phyloP scores from a whole-genome alignment of 2,113 vertebrate genomes.

The Amblyopsis rosae region DNA sequence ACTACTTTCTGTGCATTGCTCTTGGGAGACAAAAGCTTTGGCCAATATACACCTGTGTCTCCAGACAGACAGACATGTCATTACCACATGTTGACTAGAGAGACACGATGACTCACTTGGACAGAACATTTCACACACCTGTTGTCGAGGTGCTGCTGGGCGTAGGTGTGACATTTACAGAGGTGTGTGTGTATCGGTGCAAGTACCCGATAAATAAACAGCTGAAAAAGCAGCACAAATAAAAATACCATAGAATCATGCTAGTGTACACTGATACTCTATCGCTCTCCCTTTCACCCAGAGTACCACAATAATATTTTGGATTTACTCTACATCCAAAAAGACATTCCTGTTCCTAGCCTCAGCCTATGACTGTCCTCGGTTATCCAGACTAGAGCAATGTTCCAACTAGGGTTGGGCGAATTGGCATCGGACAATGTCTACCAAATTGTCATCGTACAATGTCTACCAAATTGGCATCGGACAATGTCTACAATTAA shows the following conservation, averaged over 20 bases:
- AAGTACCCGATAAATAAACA: background rate
- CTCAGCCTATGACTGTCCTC: too few species aligned
- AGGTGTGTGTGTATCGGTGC: background rate
- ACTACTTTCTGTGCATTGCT: background rate
- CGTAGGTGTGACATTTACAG: conserved; percentile 12
- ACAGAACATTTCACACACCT: conserved; percentile 31
- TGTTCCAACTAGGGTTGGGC: too few species aligned
- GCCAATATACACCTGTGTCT: conserved; percentile 41
- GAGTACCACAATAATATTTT: too few species aligned
- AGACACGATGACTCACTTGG: conserved; percentile 14
- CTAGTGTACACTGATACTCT: background rate
- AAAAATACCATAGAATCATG: conserved; percentile 50
- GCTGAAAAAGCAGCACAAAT: background rate
- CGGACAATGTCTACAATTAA: too few species aligned
- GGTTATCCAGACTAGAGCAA: too few species aligned
- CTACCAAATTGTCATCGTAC: too few species aligned
- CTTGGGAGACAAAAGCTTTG: background rate
- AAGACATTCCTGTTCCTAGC: too few species aligned
- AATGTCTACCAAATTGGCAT: too few species aligned
- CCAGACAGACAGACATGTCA: conserved; percentile 24
- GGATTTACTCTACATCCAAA: too few species aligned
- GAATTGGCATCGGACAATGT: too few species aligned
- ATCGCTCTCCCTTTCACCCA: too few species aligned
- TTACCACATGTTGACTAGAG: conserved; percentile 7
- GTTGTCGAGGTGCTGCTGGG: conserved; percentile 34